Evolutionary conservation across 2,113 vertebrate genomes (phyloP).

Genomic region (Sialia sialis): DNA sequence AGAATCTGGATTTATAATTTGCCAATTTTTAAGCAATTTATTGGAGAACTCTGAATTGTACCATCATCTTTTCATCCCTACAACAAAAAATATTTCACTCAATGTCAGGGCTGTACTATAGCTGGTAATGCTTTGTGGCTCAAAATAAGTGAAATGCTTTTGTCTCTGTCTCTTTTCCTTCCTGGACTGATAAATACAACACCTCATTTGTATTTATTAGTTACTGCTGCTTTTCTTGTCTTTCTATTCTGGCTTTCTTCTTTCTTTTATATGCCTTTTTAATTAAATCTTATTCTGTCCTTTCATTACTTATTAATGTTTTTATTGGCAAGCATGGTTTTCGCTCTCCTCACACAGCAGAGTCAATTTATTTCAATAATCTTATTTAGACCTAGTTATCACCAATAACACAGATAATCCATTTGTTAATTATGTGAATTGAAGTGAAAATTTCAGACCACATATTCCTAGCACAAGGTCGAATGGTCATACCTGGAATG

Average conservation of each 20-base stretch:
- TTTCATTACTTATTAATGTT: conserved; percentile 30
- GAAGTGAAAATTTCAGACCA: not conserved
- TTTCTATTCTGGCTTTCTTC: not conserved
- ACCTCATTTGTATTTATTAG: not conserved
- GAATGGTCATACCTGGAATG: not conserved
- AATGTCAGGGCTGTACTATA: not conserved
- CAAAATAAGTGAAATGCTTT: not conserved
- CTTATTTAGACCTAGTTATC: not conserved
- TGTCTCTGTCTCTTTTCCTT: not conserved
- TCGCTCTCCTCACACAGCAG: not conserved
- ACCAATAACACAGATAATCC: not conserved
- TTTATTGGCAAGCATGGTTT: not conserved
- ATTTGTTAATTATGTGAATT: not conserved
- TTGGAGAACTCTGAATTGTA: not conserved
- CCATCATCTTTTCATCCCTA: not conserved
- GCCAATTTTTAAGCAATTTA: not conserved
- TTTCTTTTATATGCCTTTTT: not conserved
- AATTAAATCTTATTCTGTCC: not conserved
- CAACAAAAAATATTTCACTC: not conserved
- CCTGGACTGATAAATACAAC: not conserved
- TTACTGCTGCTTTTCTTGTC: not conserved
- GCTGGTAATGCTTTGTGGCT: not conserved
- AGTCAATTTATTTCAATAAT: conserved; percentile 19
- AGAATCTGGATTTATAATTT: not conserved
- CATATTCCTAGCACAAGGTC: not conserved